These are phyloP conservation scores for Tubulanus polymorphus DNA, from an alignment of 2,888 invertebrate genomes.

Conservation along the genomic window DNA sequence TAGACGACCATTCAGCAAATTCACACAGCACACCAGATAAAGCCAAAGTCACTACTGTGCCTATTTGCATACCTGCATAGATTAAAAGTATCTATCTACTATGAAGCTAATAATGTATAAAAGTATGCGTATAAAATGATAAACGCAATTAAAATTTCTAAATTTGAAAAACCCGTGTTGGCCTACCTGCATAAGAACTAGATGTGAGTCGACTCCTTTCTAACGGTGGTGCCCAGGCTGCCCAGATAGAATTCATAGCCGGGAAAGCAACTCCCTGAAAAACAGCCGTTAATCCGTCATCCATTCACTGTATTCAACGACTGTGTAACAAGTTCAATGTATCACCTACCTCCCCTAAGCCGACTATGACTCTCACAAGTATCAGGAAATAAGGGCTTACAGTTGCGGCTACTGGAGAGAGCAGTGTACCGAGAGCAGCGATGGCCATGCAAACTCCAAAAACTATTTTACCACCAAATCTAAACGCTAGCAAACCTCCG, in stretches of 20 bases:
- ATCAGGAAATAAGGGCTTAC: slow-evolving; percentile 29
- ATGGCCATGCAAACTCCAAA: slow-evolving; percentile 42
- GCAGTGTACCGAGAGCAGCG: slow-evolving; percentile 30
- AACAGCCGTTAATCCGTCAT: too few relatives aligned
- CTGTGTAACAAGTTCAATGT: too few relatives aligned
- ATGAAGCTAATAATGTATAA: too few relatives aligned
- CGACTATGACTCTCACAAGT: slow-evolving; percentile 31
- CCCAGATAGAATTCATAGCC: slow-evolving; percentile 88
- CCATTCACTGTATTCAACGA: too few relatives aligned
- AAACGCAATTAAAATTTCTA: too few relatives aligned
- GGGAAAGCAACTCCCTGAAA: slow-evolving; percentile 73
- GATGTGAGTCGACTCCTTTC: slow-evolving; percentile 59
- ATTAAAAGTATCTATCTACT: too few relatives aligned
- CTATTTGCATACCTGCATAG: too few relatives aligned
- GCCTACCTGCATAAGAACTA: slow-evolving; percentile 48
- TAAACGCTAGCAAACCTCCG: too few relatives aligned
- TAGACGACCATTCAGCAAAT: slow-evolving; percentile 59
- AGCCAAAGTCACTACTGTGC: slow-evolving; percentile 79
- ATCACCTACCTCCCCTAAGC: slow-evolving; percentile 38
- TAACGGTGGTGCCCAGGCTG: slow-evolving; percentile 87
- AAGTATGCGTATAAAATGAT: too few relatives aligned
- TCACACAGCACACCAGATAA: slow-evolving; percentile 76
- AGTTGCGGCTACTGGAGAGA: slow-evolving; percentile 36
- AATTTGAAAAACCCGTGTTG: not conserved
- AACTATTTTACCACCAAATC: slow-evolving; percentile 42